A percentile compares a stretch with the other conserved stretches of the same genome.
These are phyloP conservation scores for Laticauda colubrina DNA, from an alignment of 2,113 vertebrate species.

Conservation along the genomic window DNA sequence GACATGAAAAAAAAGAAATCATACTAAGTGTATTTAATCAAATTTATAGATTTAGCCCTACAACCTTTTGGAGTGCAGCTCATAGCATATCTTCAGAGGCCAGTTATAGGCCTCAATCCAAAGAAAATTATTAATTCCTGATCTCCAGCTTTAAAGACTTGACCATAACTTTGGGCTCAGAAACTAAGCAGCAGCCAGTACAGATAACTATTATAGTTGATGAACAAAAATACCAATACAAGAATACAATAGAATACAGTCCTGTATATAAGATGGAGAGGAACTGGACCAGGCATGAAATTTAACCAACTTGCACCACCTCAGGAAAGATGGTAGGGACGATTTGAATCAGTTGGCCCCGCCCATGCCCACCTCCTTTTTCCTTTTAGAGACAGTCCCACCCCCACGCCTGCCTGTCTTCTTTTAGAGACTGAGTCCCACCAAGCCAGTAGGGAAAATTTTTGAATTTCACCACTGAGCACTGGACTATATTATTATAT, in stretches of 20 bases:
- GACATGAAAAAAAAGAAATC: not conserved
- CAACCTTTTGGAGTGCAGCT: not conserved
- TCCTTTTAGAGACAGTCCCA: no score
- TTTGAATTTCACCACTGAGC: no score
- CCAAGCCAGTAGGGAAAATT: no score
- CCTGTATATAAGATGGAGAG: not conserved
- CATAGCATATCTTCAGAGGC: not conserved
- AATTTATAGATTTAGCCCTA: not conserved
- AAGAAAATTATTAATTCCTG: not conserved
- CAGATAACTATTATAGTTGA: not conserved
- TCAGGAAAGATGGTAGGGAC: no score
- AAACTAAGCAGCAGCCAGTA: not conserved
- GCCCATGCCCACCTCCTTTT: no score
- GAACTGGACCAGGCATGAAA: not conserved
- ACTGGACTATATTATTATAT: not conserved
- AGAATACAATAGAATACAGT: not conserved
- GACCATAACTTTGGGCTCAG: not conserved
- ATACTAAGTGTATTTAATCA: not conserved
- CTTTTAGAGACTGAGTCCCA: no score
- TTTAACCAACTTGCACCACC: no score
- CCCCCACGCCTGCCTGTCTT: no score
- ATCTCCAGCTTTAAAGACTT: not conserved
- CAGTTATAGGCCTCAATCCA: not conserved
- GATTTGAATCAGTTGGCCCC: no score
- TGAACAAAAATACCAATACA: not conserved